Evolutionary conservation across 2,888 invertebrate species (phyloP), one percentile per base, ranked within the genome.

Genomic region (Toxonevra muliebris): DNA sequence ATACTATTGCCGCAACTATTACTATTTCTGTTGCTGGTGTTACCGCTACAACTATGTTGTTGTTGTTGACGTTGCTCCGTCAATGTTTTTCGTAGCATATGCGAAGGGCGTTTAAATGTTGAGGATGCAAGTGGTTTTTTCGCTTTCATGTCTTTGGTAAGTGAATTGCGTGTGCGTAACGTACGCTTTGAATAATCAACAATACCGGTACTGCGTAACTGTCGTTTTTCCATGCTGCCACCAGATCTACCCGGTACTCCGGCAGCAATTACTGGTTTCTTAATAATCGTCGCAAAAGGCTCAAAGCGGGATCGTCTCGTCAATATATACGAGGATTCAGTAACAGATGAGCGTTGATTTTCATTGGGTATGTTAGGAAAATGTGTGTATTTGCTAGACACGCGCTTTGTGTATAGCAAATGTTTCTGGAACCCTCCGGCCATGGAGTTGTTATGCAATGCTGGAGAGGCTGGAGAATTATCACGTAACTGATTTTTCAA

Each of bases 101-200:
- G 72, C 3, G 69, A 50, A 45, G 66, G 68, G 65, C 71, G 74
- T 61, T 71, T 72, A 66, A 72, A 70, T 57, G 70, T 68, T 68
- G 73, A 65, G 15, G 69, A 52, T 30, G n/a, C n/a, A n/a, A 48
- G 58, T 9, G 74, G 53, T n/a, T 68, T 58, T 69, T 77, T 80
- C 8, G 72, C 73, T 54, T 79, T 79, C 71, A 79, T 69, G 60
- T 79, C 79, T 74, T 76, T 79, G 41, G 75, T 66, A 30, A 76
- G 71, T 10, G 77, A 76, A 59, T 84, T 84, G 7, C 83, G 76
- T 0, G 84, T 82, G 60, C 84, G 76, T 17, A 84, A 70, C 40
- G 82, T 84, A 9, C 85, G 77, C 69, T 83, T 84, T 7, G 77
- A 80, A 65, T 82, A 76, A 61, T 84, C 82, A n/a, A 75, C 70